Conservation (phyloP, 2,888 invertebrate species). For the Trachelus stipa region DNA sequence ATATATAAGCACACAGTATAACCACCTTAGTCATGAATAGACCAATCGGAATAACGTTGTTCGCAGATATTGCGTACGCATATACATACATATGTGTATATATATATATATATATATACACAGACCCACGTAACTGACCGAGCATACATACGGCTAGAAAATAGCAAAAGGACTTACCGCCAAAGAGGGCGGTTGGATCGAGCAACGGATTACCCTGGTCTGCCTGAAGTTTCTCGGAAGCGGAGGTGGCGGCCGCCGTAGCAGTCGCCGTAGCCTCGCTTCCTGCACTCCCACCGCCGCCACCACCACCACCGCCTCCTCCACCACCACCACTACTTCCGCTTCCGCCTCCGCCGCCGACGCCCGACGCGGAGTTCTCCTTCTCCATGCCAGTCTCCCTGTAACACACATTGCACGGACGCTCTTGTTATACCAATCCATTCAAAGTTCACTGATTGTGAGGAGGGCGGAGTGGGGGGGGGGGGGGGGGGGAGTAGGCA, state of each 20-base stretch:
- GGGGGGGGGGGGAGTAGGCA: constrained; percentile 18
- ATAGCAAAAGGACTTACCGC: constrained; percentile 67
- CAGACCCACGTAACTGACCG: no score
- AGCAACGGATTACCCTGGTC: constrained; percentile 75
- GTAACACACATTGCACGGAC: constrained; percentile 6
- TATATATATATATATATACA: no score
- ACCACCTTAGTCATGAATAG: no score
- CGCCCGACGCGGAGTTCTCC: constrained; percentile 73
- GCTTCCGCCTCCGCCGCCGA: constrained; percentile 69
- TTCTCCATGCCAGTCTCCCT: constrained; percentile 76
- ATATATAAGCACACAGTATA: no score
- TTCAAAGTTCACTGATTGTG: constrained; percentile 40
- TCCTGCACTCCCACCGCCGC: constrained; percentile 65
- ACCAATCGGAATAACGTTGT: no score
- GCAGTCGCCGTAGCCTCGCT: constrained; percentile 68
- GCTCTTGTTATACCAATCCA: constrained; percentile 17
- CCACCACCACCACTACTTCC: constrained; percentile 69
- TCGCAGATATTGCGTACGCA: no score
- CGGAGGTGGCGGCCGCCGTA: constrained; percentile 65
- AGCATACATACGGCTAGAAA: no score
- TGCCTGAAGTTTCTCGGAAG: constrained; percentile 73
- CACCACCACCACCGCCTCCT: constrained; percentile 69
- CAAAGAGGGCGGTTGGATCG: constrained; percentile 84
- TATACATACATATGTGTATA: no score
- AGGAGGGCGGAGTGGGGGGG: no score